Conservation (phyloP, 2,797 vertebrate genomes). For the Phoeniculus purpureus region DNA sequence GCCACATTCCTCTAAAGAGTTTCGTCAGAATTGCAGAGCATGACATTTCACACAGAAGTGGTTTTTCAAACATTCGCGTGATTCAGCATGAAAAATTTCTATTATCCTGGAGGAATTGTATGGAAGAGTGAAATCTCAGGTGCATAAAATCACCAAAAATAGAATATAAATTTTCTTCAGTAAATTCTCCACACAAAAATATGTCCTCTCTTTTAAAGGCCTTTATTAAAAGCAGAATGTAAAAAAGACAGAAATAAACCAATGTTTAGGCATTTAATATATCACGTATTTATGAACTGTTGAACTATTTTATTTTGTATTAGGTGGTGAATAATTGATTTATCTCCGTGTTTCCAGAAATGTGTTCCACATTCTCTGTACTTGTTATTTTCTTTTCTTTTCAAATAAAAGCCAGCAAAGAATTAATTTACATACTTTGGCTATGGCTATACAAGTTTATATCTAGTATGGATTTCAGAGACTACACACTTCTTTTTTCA, state of each 20-base stretch:
- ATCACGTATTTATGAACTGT: background rate
- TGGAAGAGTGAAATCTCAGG: background rate
- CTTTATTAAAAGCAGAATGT: background rate
- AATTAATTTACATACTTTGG: background rate
- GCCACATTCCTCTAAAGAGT: background rate
- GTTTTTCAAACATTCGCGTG: background rate
- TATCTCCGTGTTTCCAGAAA: background rate
- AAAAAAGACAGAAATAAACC: background rate
- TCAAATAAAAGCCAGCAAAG: background rate
- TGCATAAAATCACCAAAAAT: background rate
- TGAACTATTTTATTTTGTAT: background rate
- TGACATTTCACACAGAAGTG: conserved; percentile 2
- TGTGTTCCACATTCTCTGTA: background rate
- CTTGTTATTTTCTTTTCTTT: background rate
- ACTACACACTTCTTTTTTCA: background rate
- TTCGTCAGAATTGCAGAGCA: background rate
- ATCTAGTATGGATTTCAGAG: background rate
- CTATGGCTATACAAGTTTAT: background rate
- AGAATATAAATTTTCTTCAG: background rate
- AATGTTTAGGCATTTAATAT: background rate
- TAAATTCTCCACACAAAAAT: background rate
- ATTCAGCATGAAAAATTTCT: conserved; percentile 12
- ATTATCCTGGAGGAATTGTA: conserved; percentile 15
- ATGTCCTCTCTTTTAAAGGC: background rate
- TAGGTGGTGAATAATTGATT: conserved; percentile 5